A percentile compares a stretch with the other conserved stretches of the same genome.
Conservation (phyloP, 2,888 invertebrate genomes). For the Julus scanicus region DNA sequence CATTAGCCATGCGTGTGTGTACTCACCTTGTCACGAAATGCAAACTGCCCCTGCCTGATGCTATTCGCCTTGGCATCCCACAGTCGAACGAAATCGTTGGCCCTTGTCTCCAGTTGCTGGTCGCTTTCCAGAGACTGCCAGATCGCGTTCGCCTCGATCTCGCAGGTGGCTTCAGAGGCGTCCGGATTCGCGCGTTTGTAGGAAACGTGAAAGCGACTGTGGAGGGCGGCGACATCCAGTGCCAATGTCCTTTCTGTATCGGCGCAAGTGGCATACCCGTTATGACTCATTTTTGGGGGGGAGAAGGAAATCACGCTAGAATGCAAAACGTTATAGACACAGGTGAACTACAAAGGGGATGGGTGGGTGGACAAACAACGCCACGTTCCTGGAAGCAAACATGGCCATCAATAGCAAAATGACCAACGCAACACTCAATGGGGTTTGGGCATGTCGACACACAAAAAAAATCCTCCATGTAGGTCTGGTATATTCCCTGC, state of each 20-base stretch:
- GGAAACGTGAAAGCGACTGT: neutral
- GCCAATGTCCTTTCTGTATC: neutral
- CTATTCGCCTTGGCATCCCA: neutral
- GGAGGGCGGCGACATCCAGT: neutral
- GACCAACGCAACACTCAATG: neutral
- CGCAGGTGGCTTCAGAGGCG: neutral
- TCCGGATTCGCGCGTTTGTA: neutral
- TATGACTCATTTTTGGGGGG: neutral
- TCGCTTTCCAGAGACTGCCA: neutral
- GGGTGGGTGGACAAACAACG: neutral
- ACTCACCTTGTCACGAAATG: neutral
- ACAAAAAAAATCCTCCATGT: too few relatives aligned
- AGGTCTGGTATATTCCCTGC: too few relatives aligned
- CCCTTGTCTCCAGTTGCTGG: neutral
- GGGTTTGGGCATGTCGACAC: too few relatives aligned
- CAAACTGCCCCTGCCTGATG: neutral
- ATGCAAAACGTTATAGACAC: constrained; percentile 1
- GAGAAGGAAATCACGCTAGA: constrained; percentile 1
- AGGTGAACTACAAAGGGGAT: constrained; percentile 1
- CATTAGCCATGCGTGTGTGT: neutral
- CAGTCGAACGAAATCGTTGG: neutral
- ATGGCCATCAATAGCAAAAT: neutral
- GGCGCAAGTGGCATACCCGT: neutral
- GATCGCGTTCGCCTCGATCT: neutral
- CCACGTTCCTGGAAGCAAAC: neutral